Base-by-base conservation (phyloP, 2,888 invertebrate genomes). In the Agrypnus murinus region DNA sequence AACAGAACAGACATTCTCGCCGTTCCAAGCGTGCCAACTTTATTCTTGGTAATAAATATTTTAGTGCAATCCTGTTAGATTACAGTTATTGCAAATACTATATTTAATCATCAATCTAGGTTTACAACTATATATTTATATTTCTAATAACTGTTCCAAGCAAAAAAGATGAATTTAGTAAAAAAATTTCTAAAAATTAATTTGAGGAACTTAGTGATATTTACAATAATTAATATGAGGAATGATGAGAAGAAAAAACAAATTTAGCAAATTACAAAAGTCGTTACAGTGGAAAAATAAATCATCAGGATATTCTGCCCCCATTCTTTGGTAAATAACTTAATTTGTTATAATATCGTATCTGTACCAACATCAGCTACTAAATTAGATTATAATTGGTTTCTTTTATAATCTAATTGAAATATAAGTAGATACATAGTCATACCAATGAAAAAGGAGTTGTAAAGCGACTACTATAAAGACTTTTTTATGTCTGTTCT, bases 311-410 rank as follows among this genome's bases (percentile, higher is more conserved):
- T 17, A 48, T 36, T 34, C 53, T 14, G 34, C 14, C 25, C 53
- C 8, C 53, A 53, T 32, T 34, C 34, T 53, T 53, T 8, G 10
- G 19, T 31, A 31, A 36, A 53, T 15, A 14, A 15, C 34, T 53
- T 53, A 32, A 53, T 53, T 53, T 53, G 14, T 15, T 38, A 58
- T 17, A 40, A 19, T 58, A 19, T 9, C 38, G 25, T 25, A 34
- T 58, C 40, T 17, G 58, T 34, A 6, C 58, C 19, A n/a, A 6
- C 40, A 25, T n/a, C 25, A 0, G 17, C 31, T 40, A 31, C 8
- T 43, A 40, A 58, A 58, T 58, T 58, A 31, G 43, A 58, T 58
- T 25, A 58, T 55, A 55, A 58, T 43, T 43, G 58, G n/a, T 19
- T 36, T 58, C 58, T 43, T 57, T 58, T 58, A 19, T 58, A 25